phyloP scores from a whole-genome alignment of 2,888 invertebrate genomes.

The Agrotis clavis region DNA sequence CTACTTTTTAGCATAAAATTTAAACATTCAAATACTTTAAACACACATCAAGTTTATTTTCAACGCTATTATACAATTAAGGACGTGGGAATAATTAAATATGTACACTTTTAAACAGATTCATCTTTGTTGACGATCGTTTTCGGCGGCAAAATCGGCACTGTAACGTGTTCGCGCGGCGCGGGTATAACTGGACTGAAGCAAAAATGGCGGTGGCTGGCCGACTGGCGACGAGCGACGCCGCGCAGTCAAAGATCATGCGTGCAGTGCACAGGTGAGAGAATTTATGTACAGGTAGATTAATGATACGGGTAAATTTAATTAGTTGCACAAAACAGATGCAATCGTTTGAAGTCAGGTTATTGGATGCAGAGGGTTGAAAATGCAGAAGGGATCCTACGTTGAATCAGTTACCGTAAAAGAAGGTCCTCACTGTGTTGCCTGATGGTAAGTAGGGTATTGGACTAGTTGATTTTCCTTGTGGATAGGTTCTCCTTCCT shows the following conservation, averaged over 20 bases:
- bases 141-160: slow-evolving; percentile 63
- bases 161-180: slow-evolving; percentile 70
- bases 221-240: slow-evolving; percentile 67
- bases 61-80: slow-evolving; percentile 61
- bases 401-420: neutral
- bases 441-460: neutral
- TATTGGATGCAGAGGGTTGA: slow-evolving; percentile 3
- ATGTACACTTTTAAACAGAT: slow-evolving; percentile 69
- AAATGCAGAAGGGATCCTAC: neutral
- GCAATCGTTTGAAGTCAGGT: slow-evolving; percentile 17
- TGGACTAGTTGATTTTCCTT: neutral
- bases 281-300: slow-evolving; percentile 48
- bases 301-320: slow-evolving; percentile 42
- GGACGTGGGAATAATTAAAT: slow-evolving; percentile 64
- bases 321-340: slow-evolving; percentile 28
- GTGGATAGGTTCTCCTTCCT: neutral
- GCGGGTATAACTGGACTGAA: slow-evolving; percentile 83
- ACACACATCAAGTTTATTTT: slow-evolving; percentile 57
- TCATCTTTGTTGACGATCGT: slow-evolving; percentile 79
- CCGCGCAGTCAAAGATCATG: slow-evolving; percentile 81
- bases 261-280: slow-evolving; percentile 73
- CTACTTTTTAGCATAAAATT: slow-evolving; percentile 67
- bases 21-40: slow-evolving; percentile 43
- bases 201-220: slow-evolving; percentile 79
- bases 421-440: neutral